These are phyloP conservation scores for Drosophila hydei DNA, from an alignment of 1,140 invertebrate species.

Conservation along the genomic window DNA sequence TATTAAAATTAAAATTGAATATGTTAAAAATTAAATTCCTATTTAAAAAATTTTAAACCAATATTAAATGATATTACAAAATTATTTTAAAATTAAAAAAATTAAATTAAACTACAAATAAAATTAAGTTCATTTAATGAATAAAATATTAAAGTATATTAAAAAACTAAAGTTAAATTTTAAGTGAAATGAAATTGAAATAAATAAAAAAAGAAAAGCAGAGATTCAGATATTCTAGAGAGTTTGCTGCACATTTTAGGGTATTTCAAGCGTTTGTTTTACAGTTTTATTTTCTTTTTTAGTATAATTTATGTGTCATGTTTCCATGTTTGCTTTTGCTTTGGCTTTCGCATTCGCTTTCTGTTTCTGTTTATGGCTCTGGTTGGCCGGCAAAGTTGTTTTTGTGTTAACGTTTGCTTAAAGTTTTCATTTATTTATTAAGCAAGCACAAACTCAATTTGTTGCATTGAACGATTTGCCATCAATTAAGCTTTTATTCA, in stretches of 20 bases:
- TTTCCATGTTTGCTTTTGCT: conserved; percentile 33
- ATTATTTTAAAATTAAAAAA: too few species aligned
- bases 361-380: conserved; percentile 9
- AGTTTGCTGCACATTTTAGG: conserved; percentile 1
- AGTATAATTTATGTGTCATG: conserved; percentile 57
- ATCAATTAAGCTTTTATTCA: conserved; percentile 43
- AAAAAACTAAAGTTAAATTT: too few species aligned
- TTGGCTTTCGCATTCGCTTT: conserved; percentile 25
- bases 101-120: too few species aligned
- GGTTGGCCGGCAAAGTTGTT: conserved; percentile 36
- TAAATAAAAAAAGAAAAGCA: too few species aligned
- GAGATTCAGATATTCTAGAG: too few species aligned
- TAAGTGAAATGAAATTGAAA: too few species aligned
- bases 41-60: too few species aligned
- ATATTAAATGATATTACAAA: too few species aligned
- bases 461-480: conserved; percentile 40
- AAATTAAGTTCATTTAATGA: too few species aligned
- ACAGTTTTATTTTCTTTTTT: conserved; percentile 9
- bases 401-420: conserved; percentile 61
- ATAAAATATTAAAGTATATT: too few species aligned
- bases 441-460: conserved; percentile 35
- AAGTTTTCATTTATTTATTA: conserved; percentile 35
- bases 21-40: too few species aligned
- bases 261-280: conserved; percentile 4
- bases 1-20: too few species aligned